Evolutionary conservation across 2,888 invertebrate genomes (phyloP).

Genomic region (Gibbula magus): DNA sequence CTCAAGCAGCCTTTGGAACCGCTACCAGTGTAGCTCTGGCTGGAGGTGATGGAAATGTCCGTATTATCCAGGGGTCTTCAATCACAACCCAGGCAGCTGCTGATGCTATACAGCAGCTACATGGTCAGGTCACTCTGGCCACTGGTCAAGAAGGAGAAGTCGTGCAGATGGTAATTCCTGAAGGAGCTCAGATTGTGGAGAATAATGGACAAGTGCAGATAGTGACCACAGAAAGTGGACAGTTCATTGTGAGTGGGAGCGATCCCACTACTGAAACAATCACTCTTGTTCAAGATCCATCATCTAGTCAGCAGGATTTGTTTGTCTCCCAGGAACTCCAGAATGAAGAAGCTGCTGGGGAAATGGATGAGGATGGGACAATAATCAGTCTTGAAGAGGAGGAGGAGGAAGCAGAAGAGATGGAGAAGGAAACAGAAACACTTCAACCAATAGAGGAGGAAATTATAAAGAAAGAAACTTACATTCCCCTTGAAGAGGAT

Average conservation of each 20-base stretch:
- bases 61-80: not conserved
- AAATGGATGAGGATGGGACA: conserved; percentile 34
- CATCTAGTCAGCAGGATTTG: conserved; percentile 9
- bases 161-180: conserved; percentile 12
- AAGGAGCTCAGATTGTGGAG: conserved; percentile 17
- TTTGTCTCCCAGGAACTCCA: not conserved
- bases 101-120: not conserved
- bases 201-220: conserved; percentile 13
- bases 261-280: not conserved
- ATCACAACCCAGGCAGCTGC: not conserved
- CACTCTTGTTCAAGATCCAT: not conserved
- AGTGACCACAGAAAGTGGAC: not conserved
- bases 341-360: not conserved
- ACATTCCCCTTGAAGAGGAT: conserved; percentile 28
- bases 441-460: conserved; percentile 30
- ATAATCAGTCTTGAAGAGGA: conserved; percentile 42
- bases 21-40: not conserved
- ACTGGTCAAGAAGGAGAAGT: not conserved
- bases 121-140: too few relatives aligned
- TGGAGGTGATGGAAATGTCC: conserved; percentile 2
- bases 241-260: not conserved
- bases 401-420: conserved; percentile 34
- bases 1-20: not conserved
- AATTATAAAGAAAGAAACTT: conserved; percentile 23
- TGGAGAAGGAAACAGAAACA: conserved; percentile 22